Evolutionary conservation across 2,888 invertebrate genomes (phyloP).

Genomic region (Dryadula phaetusa): DNA sequence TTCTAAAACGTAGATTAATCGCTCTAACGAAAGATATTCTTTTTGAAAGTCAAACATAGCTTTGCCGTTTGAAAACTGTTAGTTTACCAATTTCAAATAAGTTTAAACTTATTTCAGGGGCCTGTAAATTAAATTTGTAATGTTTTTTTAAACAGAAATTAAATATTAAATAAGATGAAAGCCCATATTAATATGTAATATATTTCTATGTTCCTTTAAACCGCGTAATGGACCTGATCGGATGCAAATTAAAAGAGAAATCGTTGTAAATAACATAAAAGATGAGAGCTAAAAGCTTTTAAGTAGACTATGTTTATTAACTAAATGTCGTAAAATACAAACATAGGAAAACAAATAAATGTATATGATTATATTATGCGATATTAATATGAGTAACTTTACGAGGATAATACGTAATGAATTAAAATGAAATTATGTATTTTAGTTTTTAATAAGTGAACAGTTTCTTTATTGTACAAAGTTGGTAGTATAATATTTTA

Average conservation of each 20-base stretch:
- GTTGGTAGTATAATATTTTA: too few species aligned
- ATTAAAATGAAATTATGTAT: too few species aligned
- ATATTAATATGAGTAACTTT: background rate
- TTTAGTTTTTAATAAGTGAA: too few species aligned
- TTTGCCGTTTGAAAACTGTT: too few species aligned
- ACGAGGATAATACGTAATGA: background rate
- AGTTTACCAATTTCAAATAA: too few species aligned
- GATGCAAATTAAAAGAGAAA: constrained; percentile 60
- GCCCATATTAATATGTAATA: constrained; percentile 38
- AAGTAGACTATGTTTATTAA: constrained; percentile 33
- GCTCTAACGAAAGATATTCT: too few species aligned
- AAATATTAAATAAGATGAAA: constrained; percentile 25
- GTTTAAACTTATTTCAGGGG: too few species aligned
- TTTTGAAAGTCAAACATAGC: too few species aligned
- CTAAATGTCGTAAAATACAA: constrained; percentile 20
- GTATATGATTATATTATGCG: background rate
- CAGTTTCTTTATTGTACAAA: background rate
- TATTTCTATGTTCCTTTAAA: constrained; percentile 32
- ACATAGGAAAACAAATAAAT: constrained; percentile 29
- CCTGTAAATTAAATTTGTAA: too few species aligned
- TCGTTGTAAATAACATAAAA: constrained; percentile 44
- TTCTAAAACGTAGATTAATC: too few species aligned
- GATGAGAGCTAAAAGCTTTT: constrained; percentile 33
- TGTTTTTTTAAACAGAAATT: background rate
- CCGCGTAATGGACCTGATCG: constrained; percentile 45